Evolutionary conservation across 2,888 invertebrate species (phyloP), one percentile per base, ranked within the genome.

Genomic region (Norana najaformis): DNA sequence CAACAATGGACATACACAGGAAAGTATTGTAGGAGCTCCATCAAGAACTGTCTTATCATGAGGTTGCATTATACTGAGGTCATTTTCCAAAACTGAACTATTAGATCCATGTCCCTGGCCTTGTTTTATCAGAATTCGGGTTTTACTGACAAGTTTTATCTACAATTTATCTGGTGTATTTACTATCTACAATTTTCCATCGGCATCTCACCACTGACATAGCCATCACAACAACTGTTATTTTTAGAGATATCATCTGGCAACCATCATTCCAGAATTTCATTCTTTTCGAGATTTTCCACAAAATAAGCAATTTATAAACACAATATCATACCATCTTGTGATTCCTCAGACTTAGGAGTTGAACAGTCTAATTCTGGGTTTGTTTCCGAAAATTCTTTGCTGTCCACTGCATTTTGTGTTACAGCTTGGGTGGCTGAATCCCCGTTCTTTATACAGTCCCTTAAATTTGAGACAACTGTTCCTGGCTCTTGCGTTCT

Each of bases 401-500:
- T n/a, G n/a, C 69, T 30, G 69, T 11, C 69, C 30, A n/a, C 1
- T n/a, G 69, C 30, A n/a, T 69, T n/a, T 69, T 69, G 69, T 1
- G n/a, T 69, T 69, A n/a, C 69, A 30, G n/a, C 69, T 11, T 69
- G 69, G 11, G 30, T n/a, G 69, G n/a, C 69, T n/a, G n/a, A 69
- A 69, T 69, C n/a, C n/a, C 69, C 69, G n/a, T 30, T 69, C n/a
- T 69, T n/a, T 69, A 0, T 69, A 69, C n/a, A 16, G 30, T 69
- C 69, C 69, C 69, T 11, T 30, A 69, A 6, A 69, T 69, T n/a
- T 5, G 69, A 69, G 69, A n/a, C 69, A 69, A 69, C 69, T 69
- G 69, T 69, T 69, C 69, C 69, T 69, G 69, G n/a, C n/a, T 69
- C 69, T 69, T 69, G 69, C n/a, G 69, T n/a, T n/a, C n/a, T 30